Percentiles rank a stretch among this genome's conserved stretches.
phyloP scores from a whole-genome alignment of 37 sponge, comb jelly and placozoan genomes.

The Dysidea cf. avara region DNA sequence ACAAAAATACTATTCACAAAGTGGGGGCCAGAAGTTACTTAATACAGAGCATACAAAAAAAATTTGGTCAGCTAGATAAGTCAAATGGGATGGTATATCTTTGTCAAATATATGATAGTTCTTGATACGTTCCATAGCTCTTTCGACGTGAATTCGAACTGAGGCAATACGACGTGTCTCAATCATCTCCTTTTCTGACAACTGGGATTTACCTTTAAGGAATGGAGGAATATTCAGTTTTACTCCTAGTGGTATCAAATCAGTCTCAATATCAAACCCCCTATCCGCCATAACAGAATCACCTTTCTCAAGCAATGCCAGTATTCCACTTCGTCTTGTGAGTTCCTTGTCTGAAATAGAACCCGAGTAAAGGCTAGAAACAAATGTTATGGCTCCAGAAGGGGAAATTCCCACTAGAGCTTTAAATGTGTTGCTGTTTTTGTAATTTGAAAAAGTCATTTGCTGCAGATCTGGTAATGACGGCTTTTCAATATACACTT shows the following conservation, averaged over 20 bases:
- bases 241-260: constrained; percentile 37
- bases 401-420: constrained; percentile 49
- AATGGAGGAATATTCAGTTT: constrained; percentile 69
- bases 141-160: constrained; percentile 56
- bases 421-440: constrained; percentile 61
- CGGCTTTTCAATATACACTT: constrained; percentile 45
- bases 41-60: constrained; percentile 61
- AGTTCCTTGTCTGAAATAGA: constrained; percentile 53
- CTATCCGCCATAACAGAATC: constrained; percentile 62
- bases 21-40: no score
- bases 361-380: no score
- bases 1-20: no score
- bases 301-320: constrained; percentile 37
- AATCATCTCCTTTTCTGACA: constrained; percentile 17
- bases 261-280: constrained; percentile 67
- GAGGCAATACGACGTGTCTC: constrained; percentile 54
- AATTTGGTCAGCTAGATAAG: constrained; percentile 25
- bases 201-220: constrained; percentile 41
- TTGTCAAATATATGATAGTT: constrained; percentile 59
- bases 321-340: constrained; percentile 36
- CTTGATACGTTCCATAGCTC: no score
- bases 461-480: constrained; percentile 34
- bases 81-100: constrained; percentile 29
- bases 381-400: no score
- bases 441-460: no score